phyloP scores from a whole-genome alignment of 1,140 invertebrate genomes.

The Chrysoperla carnea region DNA sequence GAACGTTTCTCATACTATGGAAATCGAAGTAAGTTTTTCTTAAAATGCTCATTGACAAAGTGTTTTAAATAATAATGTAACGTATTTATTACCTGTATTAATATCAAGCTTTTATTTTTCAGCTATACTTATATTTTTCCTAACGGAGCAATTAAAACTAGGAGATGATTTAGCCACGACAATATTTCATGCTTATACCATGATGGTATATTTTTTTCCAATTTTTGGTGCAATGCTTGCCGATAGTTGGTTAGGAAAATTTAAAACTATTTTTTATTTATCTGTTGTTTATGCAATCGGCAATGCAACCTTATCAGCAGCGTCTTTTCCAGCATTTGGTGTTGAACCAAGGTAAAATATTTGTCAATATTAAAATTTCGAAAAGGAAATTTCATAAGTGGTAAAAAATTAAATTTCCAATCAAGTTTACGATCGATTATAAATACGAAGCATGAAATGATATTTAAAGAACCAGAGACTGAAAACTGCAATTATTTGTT shows the following conservation, averaged over 20 bases:
- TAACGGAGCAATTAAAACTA: constrained; percentile 47
- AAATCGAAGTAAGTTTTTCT: constrained; percentile 64
- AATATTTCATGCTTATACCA: constrained; percentile 67
- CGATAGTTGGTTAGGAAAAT: constrained; percentile 75
- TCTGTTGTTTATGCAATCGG: constrained; percentile 78
- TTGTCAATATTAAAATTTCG: constrained; percentile 33
- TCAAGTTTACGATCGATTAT: no score
- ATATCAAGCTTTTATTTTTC: constrained; percentile 19
- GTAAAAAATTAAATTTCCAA: no score
- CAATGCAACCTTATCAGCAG: constrained; percentile 58
- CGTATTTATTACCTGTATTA: neutral
- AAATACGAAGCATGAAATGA: no score
- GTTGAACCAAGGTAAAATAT: constrained; percentile 9
- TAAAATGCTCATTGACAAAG: constrained; percentile 2
- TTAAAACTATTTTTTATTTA: constrained; percentile 72
- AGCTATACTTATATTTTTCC: constrained; percentile 72
- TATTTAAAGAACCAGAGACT: no score
- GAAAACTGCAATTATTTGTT: no score
- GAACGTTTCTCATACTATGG: constrained; percentile 94
- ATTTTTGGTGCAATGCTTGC: constrained; percentile 74
- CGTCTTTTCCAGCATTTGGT: constrained; percentile 37
- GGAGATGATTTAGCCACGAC: constrained; percentile 48
- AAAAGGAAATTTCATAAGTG: constrained; percentile 1
- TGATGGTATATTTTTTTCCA: constrained; percentile 76
- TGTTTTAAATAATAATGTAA: no score